These are phyloP conservation scores for Cyprichromis sp. DNA, from an alignment of 2,113 vertebrate genomes.

Conservation along the genomic window DNA sequence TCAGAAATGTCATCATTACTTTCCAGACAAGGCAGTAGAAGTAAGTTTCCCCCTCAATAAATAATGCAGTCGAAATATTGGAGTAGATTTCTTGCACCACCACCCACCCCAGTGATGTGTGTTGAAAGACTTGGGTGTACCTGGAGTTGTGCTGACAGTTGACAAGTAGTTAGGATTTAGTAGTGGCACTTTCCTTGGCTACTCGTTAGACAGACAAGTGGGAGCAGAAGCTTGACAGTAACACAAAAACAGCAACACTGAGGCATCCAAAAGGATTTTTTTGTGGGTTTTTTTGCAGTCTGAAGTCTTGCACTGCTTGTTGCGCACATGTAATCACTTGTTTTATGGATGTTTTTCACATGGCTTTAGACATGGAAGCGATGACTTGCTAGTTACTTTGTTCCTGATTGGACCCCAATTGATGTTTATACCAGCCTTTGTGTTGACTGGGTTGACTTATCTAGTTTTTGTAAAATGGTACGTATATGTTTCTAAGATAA, in stretches of 20 bases:
- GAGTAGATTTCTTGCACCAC: background rate
- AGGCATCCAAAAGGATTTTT: background rate
- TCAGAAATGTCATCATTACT: background rate
- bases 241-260: background rate
- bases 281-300: accelerated
- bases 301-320: background rate
- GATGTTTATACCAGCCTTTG: background rate
- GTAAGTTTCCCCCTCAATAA: background rate
- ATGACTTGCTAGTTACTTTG: background rate
- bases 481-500: background rate
- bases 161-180: background rate
- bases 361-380: background rate
- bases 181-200: background rate
- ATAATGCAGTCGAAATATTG: background rate
- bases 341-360: background rate
- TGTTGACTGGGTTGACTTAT: background rate
- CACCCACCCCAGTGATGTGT: background rate
- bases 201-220: background rate
- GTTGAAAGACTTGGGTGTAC: background rate
- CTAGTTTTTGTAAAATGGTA: background rate
- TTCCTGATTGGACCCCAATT: background rate
- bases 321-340: background rate
- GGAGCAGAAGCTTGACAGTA: background rate
- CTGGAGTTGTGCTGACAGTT: background rate
- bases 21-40: background rate